Percentiles rank a stretch among this genome's conserved stretches.
These are phyloP conservation scores for Neosilurus hyrtlii DNA, from an alignment of 2,797 vertebrate genomes.

Conservation along the genomic window DNA sequence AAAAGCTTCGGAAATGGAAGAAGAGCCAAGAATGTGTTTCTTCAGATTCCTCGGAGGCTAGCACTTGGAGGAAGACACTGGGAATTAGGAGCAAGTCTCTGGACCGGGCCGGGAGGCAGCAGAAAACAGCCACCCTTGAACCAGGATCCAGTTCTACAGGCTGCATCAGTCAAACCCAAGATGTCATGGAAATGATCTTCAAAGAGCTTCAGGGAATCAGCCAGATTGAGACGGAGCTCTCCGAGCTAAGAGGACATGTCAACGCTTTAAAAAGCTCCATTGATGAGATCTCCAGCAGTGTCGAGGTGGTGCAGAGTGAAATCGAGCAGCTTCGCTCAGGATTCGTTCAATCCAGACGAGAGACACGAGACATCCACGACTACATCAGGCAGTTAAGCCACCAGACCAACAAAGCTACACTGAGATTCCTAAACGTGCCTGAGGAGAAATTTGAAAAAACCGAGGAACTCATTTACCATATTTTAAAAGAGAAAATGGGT, in stretches of 20 bases:
- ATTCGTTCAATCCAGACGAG: slow-evolving; percentile 95
- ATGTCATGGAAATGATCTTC: slow-evolving; percentile 99
- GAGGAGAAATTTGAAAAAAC: slow-evolving; percentile 88
- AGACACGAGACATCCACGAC: slow-evolving; percentile 95
- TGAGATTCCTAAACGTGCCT: slow-evolving; percentile 93
- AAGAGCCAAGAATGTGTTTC: slow-evolving; percentile 98
- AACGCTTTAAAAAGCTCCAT: slow-evolving; percentile 97
- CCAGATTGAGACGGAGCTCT: slow-evolving; percentile 96
- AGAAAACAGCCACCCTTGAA: slow-evolving; percentile 85
- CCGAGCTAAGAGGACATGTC: slow-evolving; percentile 93
- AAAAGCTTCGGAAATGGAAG: slow-evolving; percentile 96
- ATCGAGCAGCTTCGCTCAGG: slow-evolving; percentile 95
- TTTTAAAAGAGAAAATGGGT: slow-evolving; percentile 93
- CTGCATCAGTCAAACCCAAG: slow-evolving; percentile 95
- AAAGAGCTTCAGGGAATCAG: slow-evolving; percentile 99
- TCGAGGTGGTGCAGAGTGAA: slow-evolving; percentile 98
- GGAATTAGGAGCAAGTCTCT: slow-evolving; percentile 96
- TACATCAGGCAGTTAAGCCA: slow-evolving; percentile 94
- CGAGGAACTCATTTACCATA: slow-evolving; percentile 85
- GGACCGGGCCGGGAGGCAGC: slow-evolving; percentile 88
- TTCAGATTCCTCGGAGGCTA: slow-evolving; percentile 91
- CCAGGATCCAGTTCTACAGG: slow-evolving; percentile 94
- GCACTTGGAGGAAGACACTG: slow-evolving; percentile 90
- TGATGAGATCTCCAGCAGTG: slow-evolving; percentile 97
- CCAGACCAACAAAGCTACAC: slow-evolving; percentile 87